Evolutionary conservation across 1,140 invertebrate species (phyloP).

Genomic region (Ylistrum balloti): DNA sequence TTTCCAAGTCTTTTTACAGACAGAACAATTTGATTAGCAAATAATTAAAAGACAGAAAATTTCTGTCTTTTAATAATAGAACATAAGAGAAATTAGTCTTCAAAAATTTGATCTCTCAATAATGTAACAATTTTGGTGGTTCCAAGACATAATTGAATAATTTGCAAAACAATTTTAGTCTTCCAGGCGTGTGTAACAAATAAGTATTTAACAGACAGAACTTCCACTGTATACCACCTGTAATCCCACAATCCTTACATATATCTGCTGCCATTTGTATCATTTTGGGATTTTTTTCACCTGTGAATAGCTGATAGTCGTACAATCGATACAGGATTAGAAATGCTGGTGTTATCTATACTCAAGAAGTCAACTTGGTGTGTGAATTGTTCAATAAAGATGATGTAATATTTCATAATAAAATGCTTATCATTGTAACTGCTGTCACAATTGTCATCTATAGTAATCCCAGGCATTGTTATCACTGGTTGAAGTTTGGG

Average conservation of each 20-base stretch:
- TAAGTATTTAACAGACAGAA: not conserved
- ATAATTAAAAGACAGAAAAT: no score
- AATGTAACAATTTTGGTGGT: no score
- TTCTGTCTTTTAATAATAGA: no score
- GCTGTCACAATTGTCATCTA: not conserved
- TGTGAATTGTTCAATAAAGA: not conserved
- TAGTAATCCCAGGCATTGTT: not conserved
- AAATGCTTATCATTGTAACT: not conserved
- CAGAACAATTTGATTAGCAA: no score
- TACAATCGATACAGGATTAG: not conserved
- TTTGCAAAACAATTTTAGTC: no score
- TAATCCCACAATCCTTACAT: not conserved
- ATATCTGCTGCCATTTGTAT: not conserved
- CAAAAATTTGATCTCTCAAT: no score
- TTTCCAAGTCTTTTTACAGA: no score
- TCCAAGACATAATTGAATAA: no score
- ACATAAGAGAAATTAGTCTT: no score
- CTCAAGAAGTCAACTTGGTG: not conserved
- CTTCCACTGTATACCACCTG: not conserved
- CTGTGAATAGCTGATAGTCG: not conserved
- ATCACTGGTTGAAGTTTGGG: not conserved
- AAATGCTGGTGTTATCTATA: not conserved
- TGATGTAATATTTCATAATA: slow-evolving; percentile 18
- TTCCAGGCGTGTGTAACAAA: no score
- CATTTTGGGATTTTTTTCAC: not conserved